phyloP scores from a whole-genome alignment of 2,797 vertebrate genomes.

The Trachops cirrhosus region DNA sequence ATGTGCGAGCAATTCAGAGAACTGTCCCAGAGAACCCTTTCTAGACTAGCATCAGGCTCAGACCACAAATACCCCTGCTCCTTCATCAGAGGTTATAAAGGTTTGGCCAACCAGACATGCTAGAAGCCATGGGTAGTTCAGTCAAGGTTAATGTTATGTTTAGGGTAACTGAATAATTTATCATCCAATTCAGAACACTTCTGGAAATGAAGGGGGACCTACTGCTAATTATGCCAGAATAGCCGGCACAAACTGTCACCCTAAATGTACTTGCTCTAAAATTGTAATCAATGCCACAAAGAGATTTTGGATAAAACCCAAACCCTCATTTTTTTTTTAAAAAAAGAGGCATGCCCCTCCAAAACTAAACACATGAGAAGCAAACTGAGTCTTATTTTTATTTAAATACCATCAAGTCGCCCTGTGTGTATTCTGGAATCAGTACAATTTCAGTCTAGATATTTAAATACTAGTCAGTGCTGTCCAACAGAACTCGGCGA shows the following conservation, averaged over 20 bases:
- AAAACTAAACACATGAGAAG: not conserved
- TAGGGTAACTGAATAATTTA: not conserved
- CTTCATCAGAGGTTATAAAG: not conserved
- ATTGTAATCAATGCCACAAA: constrained; percentile 7
- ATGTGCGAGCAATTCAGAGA: not conserved
- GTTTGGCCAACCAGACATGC: not conserved
- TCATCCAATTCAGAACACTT: not conserved
- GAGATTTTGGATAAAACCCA: not conserved
- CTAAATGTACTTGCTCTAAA: not conserved
- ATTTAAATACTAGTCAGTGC: not conserved
- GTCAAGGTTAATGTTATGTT: not conserved
- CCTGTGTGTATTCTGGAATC: not conserved
- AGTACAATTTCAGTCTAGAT: not conserved
- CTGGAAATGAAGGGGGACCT: not conserved
- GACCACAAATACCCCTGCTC: not conserved
- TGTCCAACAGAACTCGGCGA: not conserved
- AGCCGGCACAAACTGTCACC: not conserved
- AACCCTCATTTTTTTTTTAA: not conserved
- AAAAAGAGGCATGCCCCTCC: not conserved
- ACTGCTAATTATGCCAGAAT: not conserved
- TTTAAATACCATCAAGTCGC: not conserved
- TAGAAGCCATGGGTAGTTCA: not conserved
- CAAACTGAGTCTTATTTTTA: not conserved
- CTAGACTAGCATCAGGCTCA: not conserved
- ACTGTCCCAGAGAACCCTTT: not conserved